Conservation (phyloP, 2,888 invertebrate species). For the Trisateles emortualis region DNA sequence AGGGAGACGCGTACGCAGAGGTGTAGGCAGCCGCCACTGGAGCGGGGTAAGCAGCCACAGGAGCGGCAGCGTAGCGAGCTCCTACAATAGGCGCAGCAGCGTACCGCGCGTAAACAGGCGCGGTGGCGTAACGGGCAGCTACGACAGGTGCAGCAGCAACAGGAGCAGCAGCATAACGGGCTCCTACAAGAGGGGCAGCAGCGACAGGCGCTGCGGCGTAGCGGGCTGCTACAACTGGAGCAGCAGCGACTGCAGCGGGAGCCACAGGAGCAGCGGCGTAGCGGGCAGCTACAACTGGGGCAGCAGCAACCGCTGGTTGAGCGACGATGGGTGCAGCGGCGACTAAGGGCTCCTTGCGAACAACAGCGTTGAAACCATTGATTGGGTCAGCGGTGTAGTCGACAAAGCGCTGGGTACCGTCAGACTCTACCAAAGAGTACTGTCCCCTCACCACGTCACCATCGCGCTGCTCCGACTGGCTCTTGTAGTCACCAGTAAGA, state of each 20-base stretch:
- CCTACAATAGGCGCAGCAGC: conserved; percentile 20
- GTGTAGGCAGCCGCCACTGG: conserved; percentile 46
- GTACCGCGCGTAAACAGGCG: conserved; percentile 41
- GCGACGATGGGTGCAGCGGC: conserved; percentile 73
- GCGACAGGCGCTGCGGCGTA: conserved; percentile 55
- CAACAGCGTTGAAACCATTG: conserved; percentile 79
- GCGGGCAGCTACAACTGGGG: conserved; percentile 58
- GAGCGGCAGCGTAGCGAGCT: conserved; percentile 24
- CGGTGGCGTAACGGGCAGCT: conserved; percentile 38
- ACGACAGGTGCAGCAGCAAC: conserved; percentile 48
- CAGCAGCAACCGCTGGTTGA: conserved; percentile 71
- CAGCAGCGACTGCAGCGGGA: conserved; percentile 46
- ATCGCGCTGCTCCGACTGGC: conserved; percentile 81
- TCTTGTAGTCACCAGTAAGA: conserved; percentile 80
- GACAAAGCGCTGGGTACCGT: conserved; percentile 75
- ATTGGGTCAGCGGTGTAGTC: conserved; percentile 77
- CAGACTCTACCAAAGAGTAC: conserved; percentile 77
- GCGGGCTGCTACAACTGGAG: conserved; percentile 44
- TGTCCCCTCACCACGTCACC: conserved; percentile 84
- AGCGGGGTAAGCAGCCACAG: conserved; percentile 17
- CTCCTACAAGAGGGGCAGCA: conserved; percentile 32
- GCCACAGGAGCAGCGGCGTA: conserved; percentile 49
- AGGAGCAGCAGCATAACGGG: conserved; percentile 36
- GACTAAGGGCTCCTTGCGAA: conserved; percentile 73
- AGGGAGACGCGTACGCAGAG: conserved; percentile 53